Evolutionary conservation across 2,113 vertebrate species (phyloP).

Genomic region (Eclectus roratus): DNA sequence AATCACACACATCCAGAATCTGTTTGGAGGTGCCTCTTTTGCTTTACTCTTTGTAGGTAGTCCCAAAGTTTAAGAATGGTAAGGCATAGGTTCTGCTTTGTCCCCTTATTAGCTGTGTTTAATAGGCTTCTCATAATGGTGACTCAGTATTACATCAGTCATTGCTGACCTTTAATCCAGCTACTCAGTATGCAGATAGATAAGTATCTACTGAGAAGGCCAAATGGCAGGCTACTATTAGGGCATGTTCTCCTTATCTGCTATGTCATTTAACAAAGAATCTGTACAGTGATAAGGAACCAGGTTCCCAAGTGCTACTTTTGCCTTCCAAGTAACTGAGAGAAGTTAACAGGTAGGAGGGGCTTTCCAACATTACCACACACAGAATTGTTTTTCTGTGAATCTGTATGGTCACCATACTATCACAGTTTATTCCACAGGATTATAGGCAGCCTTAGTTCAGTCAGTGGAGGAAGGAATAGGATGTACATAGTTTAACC

Average conservation of each 20-base stretch:
- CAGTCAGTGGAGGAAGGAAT: accelerated
- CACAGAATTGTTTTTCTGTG: not conserved
- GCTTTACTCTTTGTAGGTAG: not conserved
- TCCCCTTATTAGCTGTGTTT: not conserved
- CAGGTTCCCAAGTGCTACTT: not conserved
- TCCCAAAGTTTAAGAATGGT: not conserved
- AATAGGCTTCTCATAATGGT: not conserved
- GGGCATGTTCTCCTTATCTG: not conserved
- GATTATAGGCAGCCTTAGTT: not conserved
- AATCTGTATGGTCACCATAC: not conserved
- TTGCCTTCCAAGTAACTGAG: not conserved
- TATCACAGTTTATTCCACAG: not conserved
- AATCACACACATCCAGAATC: not conserved
- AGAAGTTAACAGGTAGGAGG: not conserved
- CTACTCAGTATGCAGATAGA: not conserved
- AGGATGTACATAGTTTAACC: not conserved
- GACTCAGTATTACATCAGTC: not conserved
- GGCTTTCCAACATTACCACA: not conserved
- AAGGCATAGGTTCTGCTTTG: not conserved
- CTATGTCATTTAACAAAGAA: not conserved
- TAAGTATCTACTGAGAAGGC: not conserved
- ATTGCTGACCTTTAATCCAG: not conserved
- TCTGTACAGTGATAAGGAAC: not conserved
- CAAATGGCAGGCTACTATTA: not conserved
- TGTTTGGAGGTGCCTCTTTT: not conserved